Evolutionary conservation across 2,888 invertebrate genomes (phyloP).

Genomic region (Endomychus coccineus): DNA sequence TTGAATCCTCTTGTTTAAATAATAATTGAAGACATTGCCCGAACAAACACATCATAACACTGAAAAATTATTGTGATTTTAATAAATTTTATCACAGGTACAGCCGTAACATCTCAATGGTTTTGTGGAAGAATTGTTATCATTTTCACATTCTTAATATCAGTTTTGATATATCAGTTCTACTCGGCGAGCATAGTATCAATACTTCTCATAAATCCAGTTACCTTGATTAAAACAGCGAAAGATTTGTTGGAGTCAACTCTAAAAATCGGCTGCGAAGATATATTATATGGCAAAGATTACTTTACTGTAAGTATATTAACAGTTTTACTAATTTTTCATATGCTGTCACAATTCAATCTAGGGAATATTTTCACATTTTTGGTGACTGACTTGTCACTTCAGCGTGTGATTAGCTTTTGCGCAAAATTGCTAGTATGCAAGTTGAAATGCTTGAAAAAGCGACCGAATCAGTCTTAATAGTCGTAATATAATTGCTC

Average conservation of each 20-base stretch:
- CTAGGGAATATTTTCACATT: neutral
- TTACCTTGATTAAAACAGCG: conserved; percentile 52
- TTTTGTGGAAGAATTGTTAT: conserved; percentile 31
- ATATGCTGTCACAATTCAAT: neutral
- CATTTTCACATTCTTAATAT: conserved; percentile 29
- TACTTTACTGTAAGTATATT: conserved; percentile 44
- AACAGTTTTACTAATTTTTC: neutral
- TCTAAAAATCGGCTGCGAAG: conserved; percentile 42
- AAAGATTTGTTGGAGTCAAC: conserved; percentile 51
- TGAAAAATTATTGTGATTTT: no score
- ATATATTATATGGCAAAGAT: conserved; percentile 54
- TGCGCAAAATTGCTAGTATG: no score
- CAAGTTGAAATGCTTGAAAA: no score
- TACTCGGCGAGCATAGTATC: conserved; percentile 63
- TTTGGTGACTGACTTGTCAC: conserved; percentile 6
- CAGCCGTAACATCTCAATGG: conserved; percentile 24
- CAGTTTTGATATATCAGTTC: conserved; percentile 53
- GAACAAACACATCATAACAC: no score
- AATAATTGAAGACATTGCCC: no score
- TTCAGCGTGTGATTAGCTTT: no score
- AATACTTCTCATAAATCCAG: conserved; percentile 52
- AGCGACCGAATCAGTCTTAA: no score
- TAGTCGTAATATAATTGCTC: no score
- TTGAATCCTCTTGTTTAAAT: no score
- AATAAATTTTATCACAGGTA: conserved; percentile 25